These are phyloP conservation scores for Dascillus cervinus DNA, from an alignment of 2,888 invertebrate species.

Conservation along the genomic window DNA sequence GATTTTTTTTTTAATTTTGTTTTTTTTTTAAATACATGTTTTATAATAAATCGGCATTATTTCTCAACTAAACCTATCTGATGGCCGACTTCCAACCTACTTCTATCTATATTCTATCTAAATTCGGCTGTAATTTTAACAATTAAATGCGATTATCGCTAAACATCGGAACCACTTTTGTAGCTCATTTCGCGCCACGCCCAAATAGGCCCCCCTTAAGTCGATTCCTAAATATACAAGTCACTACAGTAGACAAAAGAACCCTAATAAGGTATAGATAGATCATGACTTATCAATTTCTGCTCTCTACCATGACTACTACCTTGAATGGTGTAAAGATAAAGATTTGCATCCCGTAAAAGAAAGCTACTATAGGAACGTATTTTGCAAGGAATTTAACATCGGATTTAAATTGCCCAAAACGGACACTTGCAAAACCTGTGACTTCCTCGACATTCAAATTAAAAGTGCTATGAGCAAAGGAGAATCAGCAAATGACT, in stretches of 20 bases:
- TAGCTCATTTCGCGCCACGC: too few species aligned
- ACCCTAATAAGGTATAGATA: slow-evolving; percentile 7
- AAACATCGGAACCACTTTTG: too few species aligned
- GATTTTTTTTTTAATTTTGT: too few species aligned
- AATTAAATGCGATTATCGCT: too few species aligned
- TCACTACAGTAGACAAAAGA: slow-evolving; percentile 6
- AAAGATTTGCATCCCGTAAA: slow-evolving; percentile 10
- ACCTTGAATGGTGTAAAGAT: slow-evolving; percentile 13
- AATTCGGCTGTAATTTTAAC: too few species aligned
- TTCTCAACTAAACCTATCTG: too few species aligned
- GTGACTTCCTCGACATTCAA: slow-evolving; percentile 7
- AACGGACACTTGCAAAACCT: slow-evolving; percentile 17
- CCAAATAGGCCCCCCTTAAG: too few species aligned
- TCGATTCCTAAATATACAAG: slow-evolving; percentile 6
- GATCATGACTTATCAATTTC: slow-evolving; percentile 15
- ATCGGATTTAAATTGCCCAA: slow-evolving; percentile 21
- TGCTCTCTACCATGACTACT: slow-evolving; percentile 14
- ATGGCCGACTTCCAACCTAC: too few species aligned
- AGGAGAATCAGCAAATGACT: not conserved
- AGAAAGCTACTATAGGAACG: slow-evolving; percentile 12
- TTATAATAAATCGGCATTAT: too few species aligned
- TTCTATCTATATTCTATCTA: too few species aligned
- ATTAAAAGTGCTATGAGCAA: slow-evolving; percentile 2
- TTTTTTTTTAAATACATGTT: too few species aligned
- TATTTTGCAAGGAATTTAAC: slow-evolving; percentile 17